phyloP scores from a whole-genome alignment of 2,797 vertebrate genomes.

The Cyclura pinguis region DNA sequence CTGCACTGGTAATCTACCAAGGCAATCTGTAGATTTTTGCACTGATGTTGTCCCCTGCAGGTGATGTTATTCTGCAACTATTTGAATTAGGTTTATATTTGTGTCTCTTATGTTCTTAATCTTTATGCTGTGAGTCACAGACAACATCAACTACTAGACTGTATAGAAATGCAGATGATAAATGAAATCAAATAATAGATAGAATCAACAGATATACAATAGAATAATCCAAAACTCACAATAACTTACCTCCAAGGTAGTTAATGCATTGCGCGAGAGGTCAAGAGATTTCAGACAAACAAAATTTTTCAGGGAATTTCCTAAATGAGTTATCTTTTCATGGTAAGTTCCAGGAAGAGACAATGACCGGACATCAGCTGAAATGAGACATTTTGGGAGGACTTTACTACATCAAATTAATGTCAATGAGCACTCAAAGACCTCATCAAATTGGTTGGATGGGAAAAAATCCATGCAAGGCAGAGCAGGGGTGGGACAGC shows the following conservation, averaged over 20 bases:
- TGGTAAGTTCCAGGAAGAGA: slow-evolving; percentile 83
- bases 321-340: slow-evolving; percentile 85
- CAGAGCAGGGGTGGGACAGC: too few relatives aligned
- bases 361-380: slow-evolving; percentile 84
- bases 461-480: background rate
- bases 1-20: too few relatives aligned
- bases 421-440: background rate
- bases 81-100: background rate
- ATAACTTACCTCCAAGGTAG: slow-evolving; percentile 81
- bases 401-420: background rate
- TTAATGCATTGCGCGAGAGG: slow-evolving; percentile 86
- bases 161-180: background rate
- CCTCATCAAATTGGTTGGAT: background rate
- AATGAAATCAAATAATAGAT: background rate
- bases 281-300: slow-evolving; percentile 85
- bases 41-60: too few relatives aligned
- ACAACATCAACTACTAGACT: background rate
- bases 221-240: slow-evolving; percentile 4
- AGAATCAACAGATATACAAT: background rate
- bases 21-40: too few relatives aligned
- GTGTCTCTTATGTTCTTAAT: background rate
- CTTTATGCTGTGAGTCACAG: background rate
- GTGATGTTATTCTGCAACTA: background rate
- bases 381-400: slow-evolving; percentile 32
- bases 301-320: slow-evolving; percentile 83